Conservation (phyloP, 1,140 invertebrate species). For the Muscidifurax raptorellus region DNA sequence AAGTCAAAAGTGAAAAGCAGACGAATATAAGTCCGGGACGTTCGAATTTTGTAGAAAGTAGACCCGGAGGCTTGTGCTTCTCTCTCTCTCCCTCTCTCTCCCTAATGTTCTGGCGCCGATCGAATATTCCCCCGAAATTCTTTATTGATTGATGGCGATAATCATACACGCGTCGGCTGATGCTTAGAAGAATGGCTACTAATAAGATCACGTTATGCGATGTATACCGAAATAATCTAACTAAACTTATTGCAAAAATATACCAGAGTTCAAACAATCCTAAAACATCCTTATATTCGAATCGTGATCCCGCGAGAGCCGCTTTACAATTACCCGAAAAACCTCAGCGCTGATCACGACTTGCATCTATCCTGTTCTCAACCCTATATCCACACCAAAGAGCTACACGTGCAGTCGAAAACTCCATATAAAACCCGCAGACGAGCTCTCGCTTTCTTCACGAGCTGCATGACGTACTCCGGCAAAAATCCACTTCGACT, state of each 20-base stretch:
- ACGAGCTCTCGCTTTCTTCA: not conserved
- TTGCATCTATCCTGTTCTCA: not conserved
- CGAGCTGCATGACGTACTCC: not conserved
- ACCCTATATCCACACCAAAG: no score
- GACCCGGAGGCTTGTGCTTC: not conserved
- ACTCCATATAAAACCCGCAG: not conserved
- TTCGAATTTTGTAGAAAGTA: constrained; percentile 39
- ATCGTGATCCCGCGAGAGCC: not conserved
- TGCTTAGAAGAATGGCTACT: not conserved
- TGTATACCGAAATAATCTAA: no score
- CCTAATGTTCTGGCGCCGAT: not conserved
- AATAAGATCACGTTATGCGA: not conserved
- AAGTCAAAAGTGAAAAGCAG: constrained; percentile 43
- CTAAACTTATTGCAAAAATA: no score
- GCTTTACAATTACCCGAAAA: not conserved
- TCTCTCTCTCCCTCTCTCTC: not conserved
- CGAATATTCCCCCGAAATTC: not conserved
- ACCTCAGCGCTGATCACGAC: not conserved
- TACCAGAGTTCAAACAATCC: no score
- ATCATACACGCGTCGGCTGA: no score
- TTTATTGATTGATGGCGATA: not conserved
- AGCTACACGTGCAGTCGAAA: not conserved
- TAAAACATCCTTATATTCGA: not conserved
- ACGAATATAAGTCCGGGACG: constrained; percentile 17
- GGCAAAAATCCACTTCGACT: constrained; percentile 15